Evolutionary conservation across 2,888 invertebrate genomes (phyloP).

Genomic region (Steromphala cineraria): DNA sequence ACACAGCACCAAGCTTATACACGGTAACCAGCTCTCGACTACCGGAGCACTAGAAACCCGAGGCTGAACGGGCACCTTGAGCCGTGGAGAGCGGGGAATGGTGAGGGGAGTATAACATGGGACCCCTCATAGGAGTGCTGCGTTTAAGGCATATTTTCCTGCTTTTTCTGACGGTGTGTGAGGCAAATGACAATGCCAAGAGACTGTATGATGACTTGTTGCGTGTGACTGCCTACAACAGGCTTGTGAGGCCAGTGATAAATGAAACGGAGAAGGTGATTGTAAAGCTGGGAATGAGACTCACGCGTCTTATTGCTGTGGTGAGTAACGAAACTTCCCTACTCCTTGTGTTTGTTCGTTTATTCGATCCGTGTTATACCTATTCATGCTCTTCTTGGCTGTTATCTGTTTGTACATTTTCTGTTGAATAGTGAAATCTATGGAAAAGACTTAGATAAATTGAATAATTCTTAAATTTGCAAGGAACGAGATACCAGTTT

Average conservation of each 20-base stretch:
- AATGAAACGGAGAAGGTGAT: slow-evolving; percentile 95
- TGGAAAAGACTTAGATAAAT: too few relatives aligned
- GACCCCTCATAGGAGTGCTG: slow-evolving; percentile 1
- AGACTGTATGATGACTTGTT: slow-evolving; percentile 96
- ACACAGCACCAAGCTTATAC: too few relatives aligned
- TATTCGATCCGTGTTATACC: too few relatives aligned
- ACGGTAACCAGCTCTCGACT: too few relatives aligned
- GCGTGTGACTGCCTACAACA: slow-evolving; percentile 89
- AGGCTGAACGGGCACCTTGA: too few relatives aligned
- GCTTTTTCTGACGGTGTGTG: slow-evolving; percentile 35
- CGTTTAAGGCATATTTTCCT: slow-evolving; percentile 25
- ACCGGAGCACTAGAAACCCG: too few relatives aligned
- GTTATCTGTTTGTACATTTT: too few relatives aligned
- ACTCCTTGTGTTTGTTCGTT: too few relatives aligned
- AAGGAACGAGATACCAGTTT: too few relatives aligned
- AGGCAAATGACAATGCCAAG: slow-evolving; percentile 91
- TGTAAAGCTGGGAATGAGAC: slow-evolving; percentile 92
- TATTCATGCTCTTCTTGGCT: too few relatives aligned
- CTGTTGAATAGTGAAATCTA: too few relatives aligned
- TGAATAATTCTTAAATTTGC: too few relatives aligned
- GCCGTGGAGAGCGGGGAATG: background rate
- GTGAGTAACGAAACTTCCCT: slow-evolving; percentile 80
- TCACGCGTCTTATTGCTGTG: slow-evolving; percentile 98
- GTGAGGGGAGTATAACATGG: slow-evolving; percentile 13
- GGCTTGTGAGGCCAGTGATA: slow-evolving; percentile 95